Evolutionary conservation across 2,888 invertebrate species (phyloP), one percentile per base, ranked within the genome.

Genomic region (Dastarcus helophoroides): DNA sequence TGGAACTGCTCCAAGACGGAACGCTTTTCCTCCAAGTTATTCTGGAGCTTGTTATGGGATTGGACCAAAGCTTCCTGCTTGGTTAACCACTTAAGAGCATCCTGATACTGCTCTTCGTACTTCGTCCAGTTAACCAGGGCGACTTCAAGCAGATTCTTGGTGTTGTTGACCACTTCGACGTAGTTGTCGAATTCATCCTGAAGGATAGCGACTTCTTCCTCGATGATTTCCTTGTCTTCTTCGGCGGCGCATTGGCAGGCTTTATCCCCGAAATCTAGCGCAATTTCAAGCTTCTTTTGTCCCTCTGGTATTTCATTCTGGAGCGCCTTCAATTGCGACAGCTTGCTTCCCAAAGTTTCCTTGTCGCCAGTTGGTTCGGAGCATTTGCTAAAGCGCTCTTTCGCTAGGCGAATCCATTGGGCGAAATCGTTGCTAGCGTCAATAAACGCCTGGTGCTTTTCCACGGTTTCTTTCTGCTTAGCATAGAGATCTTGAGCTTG

Each of bases 91-190:
- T 86, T 83, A 45, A 81, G 67, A 39, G 89, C 88, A 62, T 89
- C 88, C 50, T 79, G 79, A 58, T 85, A 86, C 51, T 88, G 85
- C 58, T 89, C 88, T 63, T 90, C 89, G 54, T 90, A 91, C 59
- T 90, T 90, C 1, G 85, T 86, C 90, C 90, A 90, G 56, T 88
- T 86, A 0, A 88, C 88, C 52, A 90, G 84, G 47, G 88, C 90
- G 39, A 79, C 74, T 63, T 91, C 90, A 27, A 91, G 67, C 22
- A 83, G 64, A 41, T 74, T 73, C 63, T 88, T 89, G 2, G 84
- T 82, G 47, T 74, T 79, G 47, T 76, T 79, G 3, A 90, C 61
- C 36, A 79, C 76, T 46, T 88, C 88, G 23, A 79, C 78, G 54
- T 59, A 65, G 38, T 74, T 80, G 59, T 90, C 90, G 54, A 82